Base-by-base conservation (phyloP, 2,888 invertebrate genomes). In the Rhimphoctona megacephalus region DNA sequence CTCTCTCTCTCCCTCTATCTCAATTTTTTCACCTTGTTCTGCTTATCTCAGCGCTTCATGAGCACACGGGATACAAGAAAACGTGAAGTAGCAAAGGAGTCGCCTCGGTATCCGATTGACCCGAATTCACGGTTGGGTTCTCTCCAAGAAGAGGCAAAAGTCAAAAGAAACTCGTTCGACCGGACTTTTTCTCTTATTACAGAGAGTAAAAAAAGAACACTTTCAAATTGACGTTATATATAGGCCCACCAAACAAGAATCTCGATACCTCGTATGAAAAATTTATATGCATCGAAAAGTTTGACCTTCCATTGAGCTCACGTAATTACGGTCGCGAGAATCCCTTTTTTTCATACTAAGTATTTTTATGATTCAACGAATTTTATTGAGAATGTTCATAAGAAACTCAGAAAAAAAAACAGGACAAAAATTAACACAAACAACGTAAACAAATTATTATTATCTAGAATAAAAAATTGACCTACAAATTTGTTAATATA, bases 101-200 rank as follows among this genome's bases (percentile, higher is more conserved):
- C 78, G 66, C 79, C 46, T 22, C 49, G 77, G 88, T 87, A 89
- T 89, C 84, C 89, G 85, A 90, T 88, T 89, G 89, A 89, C 90
- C 90, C 86, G 87, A 88, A 88, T 89, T 82, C 85, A 79, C 78
- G 79, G 52, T 43, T 78, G 74, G 72, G 54, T 69, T 81, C 80
- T 76, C 73, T 81, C 80, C 67, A 49, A 80, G 72, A 84, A 81
- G 82, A 84, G 81, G 76, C 74, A 81, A 81, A 67, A 69, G 85
- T 78, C 80, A 85, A 88, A 87, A 49, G 81, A 81, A 52, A 82
- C 81, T 88, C 85, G 85, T 69, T 82, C 81, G 85, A 89, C 87
- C 85, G 70, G 87, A 85, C 76, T 83, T 81, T 87, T 82, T 86
- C 61, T 76, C 73, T 78, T 72, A 61, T 73, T 74, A 57, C 73